Base-by-base conservation (phyloP, 1,140 invertebrate genomes). In the Aplysia californica region DNA sequence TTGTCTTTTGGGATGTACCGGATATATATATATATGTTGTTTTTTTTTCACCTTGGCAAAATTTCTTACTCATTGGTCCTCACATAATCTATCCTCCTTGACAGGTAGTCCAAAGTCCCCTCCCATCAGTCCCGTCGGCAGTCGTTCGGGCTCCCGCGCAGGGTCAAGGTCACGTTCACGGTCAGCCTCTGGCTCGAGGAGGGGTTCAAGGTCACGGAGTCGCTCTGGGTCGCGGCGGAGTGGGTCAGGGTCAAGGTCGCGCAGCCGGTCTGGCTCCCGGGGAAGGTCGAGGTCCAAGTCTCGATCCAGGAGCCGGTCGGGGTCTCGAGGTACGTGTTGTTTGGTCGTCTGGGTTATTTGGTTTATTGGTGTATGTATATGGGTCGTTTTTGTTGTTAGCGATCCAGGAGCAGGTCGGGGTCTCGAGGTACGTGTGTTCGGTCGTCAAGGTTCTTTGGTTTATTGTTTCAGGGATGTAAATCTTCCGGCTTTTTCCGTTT, bases 121-220 rank as follows among this genome's bases (percentile, higher is more conserved):
- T 26, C 44, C 67, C 21, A 39, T 68, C 39, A 83, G 80, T 23
- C 75, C 76, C 18, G 77, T 76, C 21, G 79, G 80, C 2, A 79
- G 78, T 41, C 38, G 71, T 26, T 56, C 76, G 23, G 65, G 77
- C 41, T 76, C 73, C 66, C 64, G 76, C 10, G 79, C 79, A 56
- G 75, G 74, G 20, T 44, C 33, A 55, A 56, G 66, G 39, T 79
- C 78, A 31, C 33, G 68, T 4, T 76, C 79, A 26, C 39, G 72
- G 20, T 76, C 75, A 70, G 65, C 69, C 0, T 77, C 78, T 44
- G 50, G 77, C 31, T 75, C 71, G 1, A 38, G 72, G 33, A 33
- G 35, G 10, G 50, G 72, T 5, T 78, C 77, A 21, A 64, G 74
- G 18, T 76, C 77, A 0, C 31, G 67, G 58, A 38, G 44, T 5